Evolutionary conservation across 2,797 vertebrate species (phyloP).

Genomic region (Enoplosus armatus): DNA sequence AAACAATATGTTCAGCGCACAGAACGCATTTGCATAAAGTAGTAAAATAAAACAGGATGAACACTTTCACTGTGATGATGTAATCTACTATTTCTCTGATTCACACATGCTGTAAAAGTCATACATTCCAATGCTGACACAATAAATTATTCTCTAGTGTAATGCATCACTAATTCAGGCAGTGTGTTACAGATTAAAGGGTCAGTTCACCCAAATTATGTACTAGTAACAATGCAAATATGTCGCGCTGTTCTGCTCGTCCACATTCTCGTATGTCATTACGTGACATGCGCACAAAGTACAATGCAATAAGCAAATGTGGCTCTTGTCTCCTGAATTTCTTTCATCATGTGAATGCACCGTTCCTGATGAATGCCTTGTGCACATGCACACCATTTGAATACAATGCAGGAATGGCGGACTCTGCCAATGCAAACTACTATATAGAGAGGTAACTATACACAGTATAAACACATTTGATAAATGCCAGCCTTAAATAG

Average conservation of each 20-base stretch:
- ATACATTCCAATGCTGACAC: neutral
- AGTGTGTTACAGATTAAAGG: neutral
- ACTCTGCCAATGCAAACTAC: neutral
- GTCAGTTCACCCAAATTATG: neutral
- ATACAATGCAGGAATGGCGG: neutral
- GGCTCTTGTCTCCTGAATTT: neutral
- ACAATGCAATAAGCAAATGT: neutral
- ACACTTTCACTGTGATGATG: neutral
- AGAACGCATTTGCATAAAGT: slow-evolving; percentile 15
- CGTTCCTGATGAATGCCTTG: neutral
- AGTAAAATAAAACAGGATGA: slow-evolving; percentile 11
- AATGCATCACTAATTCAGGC: neutral
- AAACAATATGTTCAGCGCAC: neutral
- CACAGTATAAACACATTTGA: neutral
- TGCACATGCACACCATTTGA: neutral
- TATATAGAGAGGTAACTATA: neutral
- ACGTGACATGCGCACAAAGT: neutral
- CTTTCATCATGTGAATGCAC: neutral
- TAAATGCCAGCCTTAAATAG: neutral
- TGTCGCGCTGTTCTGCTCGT: neutral
- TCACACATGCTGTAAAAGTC: neutral
- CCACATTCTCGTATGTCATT: neutral
- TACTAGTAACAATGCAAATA: neutral
- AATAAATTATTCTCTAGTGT: slow-evolving; percentile 1
- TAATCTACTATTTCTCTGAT: neutral